These are phyloP conservation scores for Drosophila cracens DNA, from an alignment of 2,888 invertebrate species.

Conservation along the genomic window DNA sequence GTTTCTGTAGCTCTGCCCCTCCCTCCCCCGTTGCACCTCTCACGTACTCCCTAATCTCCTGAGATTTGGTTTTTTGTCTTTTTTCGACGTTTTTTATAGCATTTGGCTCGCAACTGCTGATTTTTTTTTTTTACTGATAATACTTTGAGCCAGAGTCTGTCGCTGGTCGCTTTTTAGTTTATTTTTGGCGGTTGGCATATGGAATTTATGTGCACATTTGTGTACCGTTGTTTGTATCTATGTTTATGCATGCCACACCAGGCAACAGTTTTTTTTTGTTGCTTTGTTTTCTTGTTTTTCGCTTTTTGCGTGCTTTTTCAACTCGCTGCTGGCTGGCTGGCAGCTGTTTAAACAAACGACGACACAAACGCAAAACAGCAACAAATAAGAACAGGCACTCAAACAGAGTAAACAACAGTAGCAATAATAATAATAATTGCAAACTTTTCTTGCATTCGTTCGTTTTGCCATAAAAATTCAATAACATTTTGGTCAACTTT, in stretches of 20 bases:
- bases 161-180: constrained; percentile 14
- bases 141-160: constrained; percentile 51
- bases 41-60: constrained; percentile 29
- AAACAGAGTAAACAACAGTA: constrained; percentile 26
- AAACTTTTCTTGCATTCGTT: constrained; percentile 20
- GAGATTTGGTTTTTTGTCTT: constrained; percentile 28
- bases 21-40: background rate
- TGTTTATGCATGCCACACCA: constrained; percentile 63
- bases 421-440: constrained; percentile 20
- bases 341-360: constrained; percentile 74
- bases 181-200: constrained; percentile 68
- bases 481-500: constrained; percentile 65
- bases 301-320: constrained; percentile 40
- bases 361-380: constrained; percentile 26
- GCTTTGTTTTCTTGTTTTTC: background rate
- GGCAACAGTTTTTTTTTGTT: constrained; percentile 7
- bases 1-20: background rate
- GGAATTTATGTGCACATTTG: constrained; percentile 67
- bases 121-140: constrained; percentile 50
- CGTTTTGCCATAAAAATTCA: constrained; percentile 66
- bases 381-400: constrained; percentile 1
- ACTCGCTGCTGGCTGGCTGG: constrained; percentile 32
- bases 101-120: constrained; percentile 42
- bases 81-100: constrained; percentile 45
- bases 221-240: constrained; percentile 55